Base-by-base conservation (phyloP, 2,888 invertebrate species). In the Andrena camellia region DNA sequence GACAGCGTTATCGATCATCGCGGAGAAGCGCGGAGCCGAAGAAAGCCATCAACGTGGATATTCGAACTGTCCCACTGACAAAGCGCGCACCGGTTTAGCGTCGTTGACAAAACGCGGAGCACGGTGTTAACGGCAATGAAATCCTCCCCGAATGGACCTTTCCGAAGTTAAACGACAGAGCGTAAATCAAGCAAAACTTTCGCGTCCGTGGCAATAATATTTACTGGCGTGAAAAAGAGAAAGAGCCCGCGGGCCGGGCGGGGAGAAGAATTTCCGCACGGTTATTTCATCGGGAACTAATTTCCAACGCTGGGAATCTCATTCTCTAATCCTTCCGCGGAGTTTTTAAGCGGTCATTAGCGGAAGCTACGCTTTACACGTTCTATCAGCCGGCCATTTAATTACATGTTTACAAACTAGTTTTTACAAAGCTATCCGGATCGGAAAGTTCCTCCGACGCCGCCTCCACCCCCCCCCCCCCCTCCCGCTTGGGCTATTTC, bases 1-100 rank as follows among this genome's bases (percentile, higher is more conserved):
- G 83, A 81, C 83, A 81, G 63, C 64, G 80, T 82, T 83, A 85
- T 88, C 83, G 88, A 88, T 88, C 88, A 86, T 85, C 71, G 66
- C 29, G 42, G 42, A 73, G 75, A 50, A 73, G 26, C 62, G 60
- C 13, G 50, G 70, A 48, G 77, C 75, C 73, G 82, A 85, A 86
- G 81, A 81, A 86, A 85, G 81, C 83, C 83, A 88, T 88, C 88
- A 78, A 63, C 75, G 66, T 52, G 72, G 81, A 83, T 82, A 71
- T 84, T 82, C 86, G 85, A 88, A 84, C 87, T 78, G 82, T 87
- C 88, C 82, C 83, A 50, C 72, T 73, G 69, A 78, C 71, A 70
- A 74, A 78, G 63, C 73, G 71, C 84, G 42, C 73, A 57, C 60
- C 70, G 70, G 63, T 73, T 50, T 70, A 29, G 60, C 73, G 78